Conservation (phyloP, 2,797 vertebrate species). For the Micrastur ruficollis region DNA sequence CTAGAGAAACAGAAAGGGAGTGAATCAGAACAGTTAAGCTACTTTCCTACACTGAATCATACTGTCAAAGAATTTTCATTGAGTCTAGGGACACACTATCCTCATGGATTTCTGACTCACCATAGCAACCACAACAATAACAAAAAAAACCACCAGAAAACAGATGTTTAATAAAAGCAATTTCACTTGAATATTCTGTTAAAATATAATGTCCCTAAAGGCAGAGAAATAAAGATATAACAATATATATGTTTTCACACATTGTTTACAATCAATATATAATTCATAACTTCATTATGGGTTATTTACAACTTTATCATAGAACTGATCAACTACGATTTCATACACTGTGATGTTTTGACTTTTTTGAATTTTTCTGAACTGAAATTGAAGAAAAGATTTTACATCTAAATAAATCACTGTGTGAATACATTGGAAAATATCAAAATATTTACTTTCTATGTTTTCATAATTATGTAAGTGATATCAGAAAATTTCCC, state of each 20-base stretch:
- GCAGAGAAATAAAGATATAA: background rate
- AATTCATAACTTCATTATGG: background rate
- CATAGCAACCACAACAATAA: background rate
- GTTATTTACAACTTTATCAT: background rate
- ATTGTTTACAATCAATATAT: background rate
- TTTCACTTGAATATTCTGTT: background rate
- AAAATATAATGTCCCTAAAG: background rate
- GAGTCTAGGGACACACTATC: background rate
- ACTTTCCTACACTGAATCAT: background rate
- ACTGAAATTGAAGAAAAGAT: background rate
- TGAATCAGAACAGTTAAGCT: background rate
- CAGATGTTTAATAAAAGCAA: background rate
- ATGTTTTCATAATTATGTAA: background rate
- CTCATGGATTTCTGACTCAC: background rate
- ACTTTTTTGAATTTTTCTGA: background rate
- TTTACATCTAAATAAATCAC: background rate
- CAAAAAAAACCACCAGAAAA: background rate
- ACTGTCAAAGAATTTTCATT: background rate
- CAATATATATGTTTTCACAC: accelerated
- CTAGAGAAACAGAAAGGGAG: background rate
- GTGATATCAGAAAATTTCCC: background rate
- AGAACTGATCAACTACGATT: background rate
- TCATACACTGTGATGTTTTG: background rate
- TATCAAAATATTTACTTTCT: background rate
- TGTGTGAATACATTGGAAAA: background rate